These are phyloP conservation scores for Chaitophorus viminalis DNA, from an alignment of 2,888 invertebrate genomes.

Conservation along the genomic window DNA sequence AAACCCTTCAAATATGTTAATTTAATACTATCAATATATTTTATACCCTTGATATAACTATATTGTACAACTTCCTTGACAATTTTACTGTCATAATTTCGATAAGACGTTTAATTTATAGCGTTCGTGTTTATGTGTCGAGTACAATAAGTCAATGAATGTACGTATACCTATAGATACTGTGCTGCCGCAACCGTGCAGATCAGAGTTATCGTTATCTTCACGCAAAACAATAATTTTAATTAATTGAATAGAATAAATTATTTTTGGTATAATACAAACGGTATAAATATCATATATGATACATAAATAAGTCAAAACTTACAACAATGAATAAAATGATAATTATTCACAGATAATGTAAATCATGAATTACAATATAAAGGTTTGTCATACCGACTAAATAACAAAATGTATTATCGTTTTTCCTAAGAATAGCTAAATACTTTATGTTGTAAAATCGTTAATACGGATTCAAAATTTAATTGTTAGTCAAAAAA, in stretches of 20 bases:
- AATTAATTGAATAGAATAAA: not conserved
- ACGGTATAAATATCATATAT: not conserved
- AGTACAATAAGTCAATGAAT: not conserved
- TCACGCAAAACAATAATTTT: not conserved
- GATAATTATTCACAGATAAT: not conserved
- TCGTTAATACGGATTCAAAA: not conserved
- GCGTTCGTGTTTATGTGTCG: not conserved
- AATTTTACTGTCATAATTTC: constrained; percentile 1
- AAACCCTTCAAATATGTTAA: constrained; percentile 40
- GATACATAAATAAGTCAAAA: not conserved
- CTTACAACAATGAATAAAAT: too few species aligned
- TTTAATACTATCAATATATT: not conserved
- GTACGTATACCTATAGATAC: not conserved
- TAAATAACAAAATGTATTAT: not conserved
- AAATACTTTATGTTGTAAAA: not conserved
- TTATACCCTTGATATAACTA: not conserved
- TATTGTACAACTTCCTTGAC: not conserved
- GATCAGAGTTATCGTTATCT: not conserved
- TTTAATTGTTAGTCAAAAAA: not conserved
- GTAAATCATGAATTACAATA: not conserved
- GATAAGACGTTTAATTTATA: not conserved
- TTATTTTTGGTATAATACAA: constrained; percentile 7
- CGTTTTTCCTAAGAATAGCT: not conserved
- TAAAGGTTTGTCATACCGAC: not conserved
- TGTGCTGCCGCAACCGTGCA: not conserved